Evolutionary conservation across 2,797 vertebrate species (phyloP).

Genomic region (Sebastes diaconus): DNA sequence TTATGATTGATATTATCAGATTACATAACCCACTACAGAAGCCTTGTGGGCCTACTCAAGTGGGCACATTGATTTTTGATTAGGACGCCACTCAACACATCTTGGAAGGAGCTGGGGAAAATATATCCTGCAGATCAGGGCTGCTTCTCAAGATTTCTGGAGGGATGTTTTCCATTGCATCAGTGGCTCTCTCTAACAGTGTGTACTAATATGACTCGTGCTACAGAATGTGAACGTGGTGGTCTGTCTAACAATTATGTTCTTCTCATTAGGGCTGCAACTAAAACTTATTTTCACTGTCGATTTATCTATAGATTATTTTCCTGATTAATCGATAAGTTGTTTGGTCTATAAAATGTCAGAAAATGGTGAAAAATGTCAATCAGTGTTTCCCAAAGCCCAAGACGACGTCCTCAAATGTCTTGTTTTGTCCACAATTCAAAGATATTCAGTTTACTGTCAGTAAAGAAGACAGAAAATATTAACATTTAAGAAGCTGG

Average conservation of each 20-base stretch:
- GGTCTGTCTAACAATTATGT: not conserved
- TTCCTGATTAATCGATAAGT: too few relatives aligned
- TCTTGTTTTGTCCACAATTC: too few relatives aligned
- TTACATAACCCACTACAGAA: slow-evolving; percentile 89
- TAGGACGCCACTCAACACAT: slow-evolving; percentile 87
- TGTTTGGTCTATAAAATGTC: too few relatives aligned
- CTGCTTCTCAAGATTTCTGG: slow-evolving; percentile 38
- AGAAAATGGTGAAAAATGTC: too few relatives aligned
- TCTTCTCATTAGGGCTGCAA: not conserved
- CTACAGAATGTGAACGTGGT: not conserved
- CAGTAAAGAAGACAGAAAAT: too few relatives aligned
- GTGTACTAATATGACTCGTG: not conserved
- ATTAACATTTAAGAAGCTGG: too few relatives aligned
- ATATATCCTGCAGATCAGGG: slow-evolving; percentile 60
- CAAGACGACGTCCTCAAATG: too few relatives aligned
- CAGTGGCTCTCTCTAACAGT: not conserved
- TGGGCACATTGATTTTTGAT: slow-evolving; percentile 95
- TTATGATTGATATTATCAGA: slow-evolving; percentile 97
- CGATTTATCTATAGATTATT: too few relatives aligned
- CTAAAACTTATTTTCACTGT: rapidly evolving
- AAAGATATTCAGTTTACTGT: too few relatives aligned
- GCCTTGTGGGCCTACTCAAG: slow-evolving; percentile 85
- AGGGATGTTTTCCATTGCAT: slow-evolving; percentile 28
- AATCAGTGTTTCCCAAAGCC: too few relatives aligned
- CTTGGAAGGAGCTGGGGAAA: slow-evolving; percentile 72